A percentile compares a stretch with the other conserved stretches of the same genome.
These are phyloP conservation scores for Rapana venosa DNA, from an alignment of 2,888 invertebrate species.

Conservation along the genomic window DNA sequence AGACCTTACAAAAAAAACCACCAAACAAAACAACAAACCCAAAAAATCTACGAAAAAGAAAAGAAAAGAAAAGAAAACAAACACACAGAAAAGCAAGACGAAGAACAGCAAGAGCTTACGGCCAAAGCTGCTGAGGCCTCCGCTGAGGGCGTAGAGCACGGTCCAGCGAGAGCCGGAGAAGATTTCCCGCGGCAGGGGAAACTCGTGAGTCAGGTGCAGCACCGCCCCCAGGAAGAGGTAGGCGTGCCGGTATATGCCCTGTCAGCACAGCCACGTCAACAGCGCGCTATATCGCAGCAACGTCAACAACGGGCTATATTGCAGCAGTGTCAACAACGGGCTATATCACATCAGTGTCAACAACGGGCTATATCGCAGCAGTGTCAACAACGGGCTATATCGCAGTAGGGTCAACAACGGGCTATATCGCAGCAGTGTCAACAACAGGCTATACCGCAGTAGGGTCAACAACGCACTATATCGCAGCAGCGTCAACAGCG, in stretches of 20 bases:
- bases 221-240: slow-evolving; percentile 70
- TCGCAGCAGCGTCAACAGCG: too few relatives aligned
- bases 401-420: too few relatives aligned
- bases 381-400: too few relatives aligned
- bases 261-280: neutral
- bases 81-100: neutral
- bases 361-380: too few relatives aligned
- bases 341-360: too few relatives aligned
- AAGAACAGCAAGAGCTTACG: neutral
- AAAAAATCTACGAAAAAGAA: neutral
- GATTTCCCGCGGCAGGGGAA: slow-evolving; percentile 70
- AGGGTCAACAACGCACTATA: too few relatives aligned
- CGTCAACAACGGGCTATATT: too few relatives aligned
- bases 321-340: too few relatives aligned
- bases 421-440: too few relatives aligned
- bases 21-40: neutral
- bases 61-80: neutral
- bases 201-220: slow-evolving; percentile 69
- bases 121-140: neutral
- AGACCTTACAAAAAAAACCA: too few relatives aligned
- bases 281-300: too few relatives aligned
- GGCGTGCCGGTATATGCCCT: slow-evolving; percentile 71
- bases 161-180: slow-evolving; percentile 74
- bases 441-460: too few relatives aligned
- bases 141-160: slow-evolving; percentile 64